Evolutionary conservation across 2,797 vertebrate species (phyloP).

Genomic region (Pangasius djambal): DNA sequence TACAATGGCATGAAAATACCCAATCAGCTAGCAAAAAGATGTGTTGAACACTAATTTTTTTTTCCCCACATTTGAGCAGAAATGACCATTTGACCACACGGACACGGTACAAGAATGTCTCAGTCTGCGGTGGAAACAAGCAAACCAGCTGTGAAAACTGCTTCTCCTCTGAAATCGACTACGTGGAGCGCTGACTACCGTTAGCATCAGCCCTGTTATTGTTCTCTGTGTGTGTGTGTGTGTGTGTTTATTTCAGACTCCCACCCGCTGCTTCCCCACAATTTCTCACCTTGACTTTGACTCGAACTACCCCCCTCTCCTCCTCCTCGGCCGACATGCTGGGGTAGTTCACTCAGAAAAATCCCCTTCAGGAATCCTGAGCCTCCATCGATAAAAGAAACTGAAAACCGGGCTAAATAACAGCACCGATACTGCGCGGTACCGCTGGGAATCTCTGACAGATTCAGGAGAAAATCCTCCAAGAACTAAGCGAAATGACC

Average conservation of each 20-base stretch:
- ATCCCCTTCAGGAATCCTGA: slow-evolving; percentile 35
- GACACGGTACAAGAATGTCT: background rate
- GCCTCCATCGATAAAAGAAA: slow-evolving; percentile 50
- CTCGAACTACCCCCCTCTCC: slow-evolving; percentile 81
- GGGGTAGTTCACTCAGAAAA: slow-evolving; percentile 52
- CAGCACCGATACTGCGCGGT: slow-evolving; percentile 22
- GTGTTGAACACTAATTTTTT: background rate
- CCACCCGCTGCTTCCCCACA: slow-evolving; percentile 20
- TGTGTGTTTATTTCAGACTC: slow-evolving; percentile 15
- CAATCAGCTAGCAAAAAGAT: background rate
- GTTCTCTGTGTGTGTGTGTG: background rate
- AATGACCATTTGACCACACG: background rate
- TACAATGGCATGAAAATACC: background rate
- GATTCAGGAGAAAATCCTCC: slow-evolving; percentile 32
- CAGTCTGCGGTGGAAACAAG: background rate
- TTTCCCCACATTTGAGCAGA: background rate
- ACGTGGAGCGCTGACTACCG: background rate
- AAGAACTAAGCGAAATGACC: slow-evolving; percentile 13
- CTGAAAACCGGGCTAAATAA: slow-evolving; percentile 55
- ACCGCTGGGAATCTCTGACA: background rate
- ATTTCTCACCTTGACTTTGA: slow-evolving; percentile 79
- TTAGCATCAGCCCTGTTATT: slow-evolving; percentile 21
- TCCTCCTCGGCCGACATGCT: slow-evolving; percentile 80
- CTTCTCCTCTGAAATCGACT: background rate
- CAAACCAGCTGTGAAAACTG: background rate